A percentile compares a stretch with the other conserved stretches of the same genome.
phyloP scores from a whole-genome alignment of 2,113 vertebrate genomes.

The Malurus cyaneus region DNA sequence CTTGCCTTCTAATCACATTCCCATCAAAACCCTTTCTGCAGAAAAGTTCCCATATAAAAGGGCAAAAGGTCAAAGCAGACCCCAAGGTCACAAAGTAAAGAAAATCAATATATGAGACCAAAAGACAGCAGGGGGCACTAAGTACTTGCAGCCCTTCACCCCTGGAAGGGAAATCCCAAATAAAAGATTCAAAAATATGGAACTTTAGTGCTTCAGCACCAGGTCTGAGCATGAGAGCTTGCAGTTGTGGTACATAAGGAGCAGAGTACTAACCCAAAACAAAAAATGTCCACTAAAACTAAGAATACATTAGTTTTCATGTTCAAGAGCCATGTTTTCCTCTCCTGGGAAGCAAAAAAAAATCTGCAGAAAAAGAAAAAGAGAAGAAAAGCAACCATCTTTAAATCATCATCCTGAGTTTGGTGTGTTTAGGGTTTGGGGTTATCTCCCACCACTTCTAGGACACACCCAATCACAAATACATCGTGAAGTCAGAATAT shows the following conservation, averaged over 20 bases:
- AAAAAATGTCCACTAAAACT: neutral
- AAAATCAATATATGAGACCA: neutral
- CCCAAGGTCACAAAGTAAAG: neutral
- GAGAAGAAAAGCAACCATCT: neutral
- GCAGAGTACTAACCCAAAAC: neutral
- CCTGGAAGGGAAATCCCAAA: neutral
- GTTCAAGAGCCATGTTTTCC: neutral
- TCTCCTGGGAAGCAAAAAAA: accelerated
- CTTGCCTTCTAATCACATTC: neutral
- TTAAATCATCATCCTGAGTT: neutral
- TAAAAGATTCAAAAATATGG: neutral
- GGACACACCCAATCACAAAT: neutral
- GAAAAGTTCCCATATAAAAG: neutral
- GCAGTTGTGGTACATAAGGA: neutral
- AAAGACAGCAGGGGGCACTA: conserved; percentile 5
- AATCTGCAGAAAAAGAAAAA: neutral
- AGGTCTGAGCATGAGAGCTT: neutral
- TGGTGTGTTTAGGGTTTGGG: neutral
- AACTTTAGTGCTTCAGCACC: neutral
- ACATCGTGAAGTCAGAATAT: neutral
- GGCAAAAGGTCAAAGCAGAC: neutral
- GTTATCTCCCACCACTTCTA: neutral
- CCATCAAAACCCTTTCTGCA: accelerated
- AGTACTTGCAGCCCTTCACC: neutral
- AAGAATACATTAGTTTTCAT: neutral